These are phyloP conservation scores for Pyrrhosoma nymphula DNA, from an alignment of 2,888 invertebrate species.

Conservation along the genomic window DNA sequence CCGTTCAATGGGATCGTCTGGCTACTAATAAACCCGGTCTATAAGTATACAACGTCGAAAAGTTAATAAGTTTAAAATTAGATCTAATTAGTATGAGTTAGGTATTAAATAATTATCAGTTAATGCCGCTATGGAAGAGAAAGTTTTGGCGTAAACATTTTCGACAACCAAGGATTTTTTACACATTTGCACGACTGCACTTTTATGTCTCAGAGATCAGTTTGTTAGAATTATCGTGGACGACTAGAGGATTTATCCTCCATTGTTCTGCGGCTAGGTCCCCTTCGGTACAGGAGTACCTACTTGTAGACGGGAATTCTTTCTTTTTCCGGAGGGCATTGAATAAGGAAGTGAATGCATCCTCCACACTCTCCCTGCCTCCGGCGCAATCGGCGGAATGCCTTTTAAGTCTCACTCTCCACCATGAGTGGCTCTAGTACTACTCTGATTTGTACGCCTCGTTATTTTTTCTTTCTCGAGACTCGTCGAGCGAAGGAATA, in stretches of 20 bases:
- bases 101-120: no score
- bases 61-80: no score
- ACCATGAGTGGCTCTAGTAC: neutral
- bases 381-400: constrained; percentile 8
- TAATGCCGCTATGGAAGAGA: no score
- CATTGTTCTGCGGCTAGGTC: neutral
- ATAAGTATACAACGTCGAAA: no score
- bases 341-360: neutral
- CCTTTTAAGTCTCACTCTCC: neutral
- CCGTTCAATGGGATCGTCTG: no score
- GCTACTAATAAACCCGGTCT: no score
- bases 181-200: no score
- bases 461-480: neutral
- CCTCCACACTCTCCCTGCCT: neutral
- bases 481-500: neutral
- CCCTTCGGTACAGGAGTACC: neutral
- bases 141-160: no score
- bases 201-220: neutral
- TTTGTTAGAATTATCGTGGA: neutral
- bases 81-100: no score
- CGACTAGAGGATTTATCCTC: neutral
- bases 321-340: neutral
- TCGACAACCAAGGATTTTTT: no score
- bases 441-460: neutral
- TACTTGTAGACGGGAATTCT: neutral